Base-by-base conservation (phyloP, 1,140 invertebrate genomes). In the Yoshiicerus persimilis region DNA sequence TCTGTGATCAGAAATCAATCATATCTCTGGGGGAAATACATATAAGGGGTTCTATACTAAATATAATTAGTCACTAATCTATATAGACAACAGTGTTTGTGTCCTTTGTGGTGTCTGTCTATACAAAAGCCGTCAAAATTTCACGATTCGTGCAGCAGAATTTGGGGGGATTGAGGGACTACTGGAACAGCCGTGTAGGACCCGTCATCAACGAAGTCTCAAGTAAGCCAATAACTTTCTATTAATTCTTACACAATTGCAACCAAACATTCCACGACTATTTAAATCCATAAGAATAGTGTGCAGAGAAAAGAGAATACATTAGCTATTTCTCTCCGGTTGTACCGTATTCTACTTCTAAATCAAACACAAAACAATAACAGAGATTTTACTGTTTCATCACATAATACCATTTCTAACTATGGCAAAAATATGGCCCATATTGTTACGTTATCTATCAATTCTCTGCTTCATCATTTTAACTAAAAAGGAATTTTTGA, bases 141-240 rank as follows among this genome's bases (percentile, higher is more conserved):
- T 90, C 89, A 38, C 90, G 90, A 41, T 91, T 90, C 87, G 90
- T 87, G 88, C 70, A 88, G 83, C 80, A 88, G 36, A 91, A 91
- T 88, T 90, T 91, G 86, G 89, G 90, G 87, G 89, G 89, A 32
- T 32, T 91, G 38, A 84, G 90, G 84, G 90, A 91, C 88, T 91
- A 91, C 89, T 88, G 89, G 87, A 90, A 91, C 85, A 89, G 56
- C 86, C 90, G 90, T 56, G 90, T 91, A 41, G 89, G 89, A 41
- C 90, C 90, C 80, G 86, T 87, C 89, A 89, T 91, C 88, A 90
- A 88, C 87, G 89, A 90, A 89, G 89, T 90, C 47, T 91, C 90
- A 86, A 90, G 90, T 91, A 91, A 91, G 89, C 86, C 20, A 36
- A 85, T 30, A 27, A 32, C 32, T 84, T 88, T 66, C 8, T 75